Conservation (phyloP, 2,888 invertebrate genomes). For the Sinohyriopsis cumingii region DNA sequence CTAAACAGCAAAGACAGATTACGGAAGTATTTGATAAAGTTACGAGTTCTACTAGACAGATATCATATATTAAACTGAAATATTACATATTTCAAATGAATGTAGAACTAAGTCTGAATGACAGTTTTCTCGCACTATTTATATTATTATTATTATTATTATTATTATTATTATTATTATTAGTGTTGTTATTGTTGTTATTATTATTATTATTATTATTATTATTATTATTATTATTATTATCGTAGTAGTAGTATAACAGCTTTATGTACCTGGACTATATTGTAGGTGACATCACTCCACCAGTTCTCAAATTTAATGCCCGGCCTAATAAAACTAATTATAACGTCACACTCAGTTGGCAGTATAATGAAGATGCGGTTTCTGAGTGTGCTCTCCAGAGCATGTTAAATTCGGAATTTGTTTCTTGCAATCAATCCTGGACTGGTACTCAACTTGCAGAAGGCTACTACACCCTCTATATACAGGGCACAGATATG, state of each 20-base stretch:
- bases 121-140: no score
- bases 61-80: no score
- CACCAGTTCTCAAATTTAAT: conserved; percentile 3
- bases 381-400: conserved; percentile 7
- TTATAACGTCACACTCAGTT: conserved; percentile 7
- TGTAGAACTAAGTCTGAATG: no score
- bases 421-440: conserved; percentile 4
- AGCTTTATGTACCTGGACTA: background rate
- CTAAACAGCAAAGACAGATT: no score
- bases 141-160: no score
- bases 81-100: no score
- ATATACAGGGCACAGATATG: conserved; percentile 8
- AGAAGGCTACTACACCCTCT: conserved; percentile 13
- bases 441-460: conserved; percentile 5
- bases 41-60: no score
- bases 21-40: no score
- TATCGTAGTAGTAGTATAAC: background rate
- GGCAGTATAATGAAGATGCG: conserved; percentile 12
- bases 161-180: no score
- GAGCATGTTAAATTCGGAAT: no score
- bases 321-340: conserved; percentile 5
- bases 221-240: background rate
- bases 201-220: background rate
- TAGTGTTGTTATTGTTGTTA: background rate
- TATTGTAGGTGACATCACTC: conserved; percentile 17